phyloP scores from a whole-genome alignment of 2,888 invertebrate species.

The Gymnocheta viridis region DNA sequence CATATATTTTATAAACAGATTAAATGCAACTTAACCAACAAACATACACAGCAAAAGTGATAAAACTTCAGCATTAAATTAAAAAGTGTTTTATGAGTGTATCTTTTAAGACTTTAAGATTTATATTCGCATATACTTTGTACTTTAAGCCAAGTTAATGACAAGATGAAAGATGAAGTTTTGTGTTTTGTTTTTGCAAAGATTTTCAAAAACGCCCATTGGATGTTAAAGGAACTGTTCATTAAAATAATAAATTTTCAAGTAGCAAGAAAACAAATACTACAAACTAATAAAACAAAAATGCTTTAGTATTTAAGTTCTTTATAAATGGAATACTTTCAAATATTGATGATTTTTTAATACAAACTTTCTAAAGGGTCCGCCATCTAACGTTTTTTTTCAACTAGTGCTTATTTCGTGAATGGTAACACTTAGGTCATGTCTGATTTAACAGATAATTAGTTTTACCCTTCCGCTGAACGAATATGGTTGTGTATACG shows the following conservation, averaged over 20 bases:
- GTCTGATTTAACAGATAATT: too few relatives aligned
- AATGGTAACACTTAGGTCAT: too few relatives aligned
- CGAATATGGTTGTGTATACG: too few relatives aligned
- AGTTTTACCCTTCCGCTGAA: too few relatives aligned
- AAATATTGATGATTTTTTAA: too few relatives aligned
- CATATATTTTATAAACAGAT: slow-evolving; percentile 41
- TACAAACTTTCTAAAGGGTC: too few relatives aligned
- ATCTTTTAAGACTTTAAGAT: slow-evolving; percentile 37
- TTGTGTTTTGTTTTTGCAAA: not conserved
- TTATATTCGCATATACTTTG: slow-evolving; percentile 9
- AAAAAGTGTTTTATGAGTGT: slow-evolving; percentile 38
- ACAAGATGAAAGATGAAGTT: not conserved
- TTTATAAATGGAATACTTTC: too few relatives aligned
- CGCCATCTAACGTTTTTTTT: too few relatives aligned
- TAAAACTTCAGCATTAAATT: slow-evolving; percentile 35
- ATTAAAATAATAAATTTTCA: not conserved
- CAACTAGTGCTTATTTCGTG: too few relatives aligned
- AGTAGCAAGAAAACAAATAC: not conserved
- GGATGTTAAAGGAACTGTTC: not conserved
- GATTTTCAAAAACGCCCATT: not conserved
- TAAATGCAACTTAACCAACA: slow-evolving; percentile 44
- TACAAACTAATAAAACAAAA: not conserved
- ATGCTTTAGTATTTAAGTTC: too few relatives aligned
- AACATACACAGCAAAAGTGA: slow-evolving; percentile 5
- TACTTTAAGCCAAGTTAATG: slow-evolving; percentile 34